These are phyloP conservation scores for Agrilus mali DNA, from an alignment of 2,888 invertebrate species.

Conservation along the genomic window DNA sequence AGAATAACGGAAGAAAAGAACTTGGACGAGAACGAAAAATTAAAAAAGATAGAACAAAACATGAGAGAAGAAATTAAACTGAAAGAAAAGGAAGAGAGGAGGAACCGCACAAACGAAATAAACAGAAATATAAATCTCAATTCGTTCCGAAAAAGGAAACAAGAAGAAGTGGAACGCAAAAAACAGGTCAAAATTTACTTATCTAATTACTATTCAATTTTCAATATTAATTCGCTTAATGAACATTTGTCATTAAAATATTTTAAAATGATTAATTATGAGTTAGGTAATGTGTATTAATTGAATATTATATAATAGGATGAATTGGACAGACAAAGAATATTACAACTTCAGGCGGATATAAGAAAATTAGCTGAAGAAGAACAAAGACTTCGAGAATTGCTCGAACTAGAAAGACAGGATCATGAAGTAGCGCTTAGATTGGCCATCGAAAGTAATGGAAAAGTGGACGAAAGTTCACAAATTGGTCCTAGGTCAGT, in stretches of 20 bases:
- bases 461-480: conserved; percentile 72
- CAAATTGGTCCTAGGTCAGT: conserved; percentile 63
- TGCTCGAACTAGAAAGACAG: conserved; percentile 82
- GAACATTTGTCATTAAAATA: too few species aligned
- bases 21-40: conserved; percentile 76
- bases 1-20: conserved; percentile 62
- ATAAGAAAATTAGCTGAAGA: conserved; percentile 57
- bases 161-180: conserved; percentile 63
- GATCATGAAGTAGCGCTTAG: conserved; percentile 90
- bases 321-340: conserved; percentile 58
- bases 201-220: too few species aligned
- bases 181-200: too few species aligned
- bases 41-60: conserved; percentile 76
- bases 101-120: conserved; percentile 61
- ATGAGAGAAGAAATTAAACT: conserved; percentile 69
- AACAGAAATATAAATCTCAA: conserved; percentile 73
- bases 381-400: conserved; percentile 59
- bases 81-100: conserved; percentile 67
- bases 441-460: conserved; percentile 80
- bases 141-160: conserved; percentile 74
- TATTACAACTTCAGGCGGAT: conserved; percentile 51
- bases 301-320: conserved; percentile 43
- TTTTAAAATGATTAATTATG: not conserved
- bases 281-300: conserved; percentile 31
- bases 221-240: too few species aligned